phyloP scores from a whole-genome alignment of 2,888 invertebrate genomes.

The Eupithecia vulgata region DNA sequence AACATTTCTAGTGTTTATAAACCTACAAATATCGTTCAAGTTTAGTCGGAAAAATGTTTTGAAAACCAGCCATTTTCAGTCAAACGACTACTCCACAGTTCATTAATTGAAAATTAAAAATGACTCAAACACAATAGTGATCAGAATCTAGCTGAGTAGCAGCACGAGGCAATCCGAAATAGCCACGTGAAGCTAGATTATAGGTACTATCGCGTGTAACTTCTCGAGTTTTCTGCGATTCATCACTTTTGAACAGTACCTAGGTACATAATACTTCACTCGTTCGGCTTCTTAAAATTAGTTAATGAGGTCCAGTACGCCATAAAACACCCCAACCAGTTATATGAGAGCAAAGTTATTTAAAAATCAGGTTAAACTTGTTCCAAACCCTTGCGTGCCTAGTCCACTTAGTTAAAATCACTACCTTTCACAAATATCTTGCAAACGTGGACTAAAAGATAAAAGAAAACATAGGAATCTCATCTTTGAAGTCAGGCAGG shows the following conservation, averaged over 20 bases:
- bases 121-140: background rate
- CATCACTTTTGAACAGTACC: conserved; percentile 13
- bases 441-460: background rate
- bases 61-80: conserved; percentile 39
- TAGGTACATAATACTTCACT: background rate
- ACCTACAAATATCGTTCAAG: conserved; percentile 37
- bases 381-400: conserved; percentile 11
- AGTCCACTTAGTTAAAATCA: conserved; percentile 3
- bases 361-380: conserved; percentile 13
- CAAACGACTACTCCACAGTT: background rate
- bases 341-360: conserved; percentile 6
- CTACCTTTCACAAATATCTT: conserved; percentile 1
- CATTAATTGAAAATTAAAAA: background rate
- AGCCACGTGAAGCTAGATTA: conserved; percentile 10
- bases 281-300: background rate
- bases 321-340: conserved; percentile 13
- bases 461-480: conserved; percentile 6
- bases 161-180: conserved; percentile 4
- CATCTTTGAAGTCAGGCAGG: conserved; percentile 17
- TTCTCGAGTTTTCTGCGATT: conserved; percentile 35
- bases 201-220: conserved; percentile 6
- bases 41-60: conserved; percentile 40
- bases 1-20: background rate
- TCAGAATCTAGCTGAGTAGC: background rate
- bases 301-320: background rate